Percentiles rank a stretch among this genome's conserved stretches.
Evolutionary conservation across 2,113 vertebrate genomes (phyloP).

Genomic region (Campylomormyrus numenius): DNA sequence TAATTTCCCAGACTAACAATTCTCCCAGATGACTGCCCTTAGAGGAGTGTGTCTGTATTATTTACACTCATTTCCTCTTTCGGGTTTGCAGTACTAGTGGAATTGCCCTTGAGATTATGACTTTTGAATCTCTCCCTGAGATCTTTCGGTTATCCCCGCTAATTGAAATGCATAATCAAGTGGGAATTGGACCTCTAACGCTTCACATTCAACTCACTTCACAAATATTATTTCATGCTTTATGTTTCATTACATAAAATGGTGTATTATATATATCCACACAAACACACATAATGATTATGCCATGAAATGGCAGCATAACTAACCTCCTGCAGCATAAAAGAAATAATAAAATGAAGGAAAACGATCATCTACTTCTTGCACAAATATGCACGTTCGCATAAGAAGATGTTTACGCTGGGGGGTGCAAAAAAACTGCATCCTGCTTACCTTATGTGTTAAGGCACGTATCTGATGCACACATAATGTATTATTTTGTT

Average conservation of each 20-base stretch:
- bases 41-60: neutral
- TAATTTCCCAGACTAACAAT: constrained; percentile 19
- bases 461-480: neutral
- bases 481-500: neutral
- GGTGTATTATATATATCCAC: neutral
- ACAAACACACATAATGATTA: neutral
- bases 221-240: neutral
- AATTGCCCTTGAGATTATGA: neutral
- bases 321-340: neutral
- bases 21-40: constrained; percentile 6
- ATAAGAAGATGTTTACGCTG: neutral
- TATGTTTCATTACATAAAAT: neutral
- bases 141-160: neutral
- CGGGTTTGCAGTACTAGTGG: neutral
- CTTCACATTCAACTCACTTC: neutral
- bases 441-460: neutral
- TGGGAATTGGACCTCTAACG: neutral
- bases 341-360: neutral
- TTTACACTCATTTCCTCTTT: neutral
- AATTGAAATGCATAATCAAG: neutral
- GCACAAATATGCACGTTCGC: neutral
- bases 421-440: neutral
- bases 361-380: neutral
- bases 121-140: neutral
- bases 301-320: neutral